Conservation (phyloP, 1,140 invertebrate species). For the Pseudoatta argentina region DNA sequence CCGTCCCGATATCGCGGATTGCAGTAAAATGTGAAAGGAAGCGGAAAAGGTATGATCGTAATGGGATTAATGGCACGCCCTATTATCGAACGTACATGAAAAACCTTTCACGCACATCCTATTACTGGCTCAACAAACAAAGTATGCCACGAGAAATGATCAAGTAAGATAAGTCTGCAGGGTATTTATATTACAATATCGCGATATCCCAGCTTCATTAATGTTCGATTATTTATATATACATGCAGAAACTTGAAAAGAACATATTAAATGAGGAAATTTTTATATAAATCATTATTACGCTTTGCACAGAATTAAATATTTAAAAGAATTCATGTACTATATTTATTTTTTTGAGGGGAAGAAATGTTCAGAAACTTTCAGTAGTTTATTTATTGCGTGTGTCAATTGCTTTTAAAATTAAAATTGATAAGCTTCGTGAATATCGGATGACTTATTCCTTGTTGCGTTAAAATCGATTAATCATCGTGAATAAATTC, state of each 20-base stretch:
- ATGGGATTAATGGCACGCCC: conserved; percentile 33
- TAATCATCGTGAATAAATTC: conserved; percentile 17
- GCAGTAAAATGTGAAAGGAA: background rate
- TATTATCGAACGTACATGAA: conserved; percentile 40
- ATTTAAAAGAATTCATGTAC: background rate
- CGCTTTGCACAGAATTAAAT: background rate
- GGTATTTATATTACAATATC: background rate
- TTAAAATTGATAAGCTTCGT: background rate
- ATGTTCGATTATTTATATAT: background rate
- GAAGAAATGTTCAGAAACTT: background rate
- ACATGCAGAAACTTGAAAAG: background rate
- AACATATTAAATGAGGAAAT: background rate
- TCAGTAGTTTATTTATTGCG: background rate
- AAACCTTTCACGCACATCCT: conserved; percentile 48
- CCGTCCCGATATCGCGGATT: conserved; percentile 37
- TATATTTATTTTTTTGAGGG: background rate
- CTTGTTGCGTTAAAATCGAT: conserved; percentile 4
- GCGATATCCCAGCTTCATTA: background rate
- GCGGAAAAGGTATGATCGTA: conserved; percentile 17
- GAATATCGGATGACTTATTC: background rate
- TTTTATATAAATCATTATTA: background rate
- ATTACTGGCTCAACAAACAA: background rate
- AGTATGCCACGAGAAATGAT: conserved; percentile 24
- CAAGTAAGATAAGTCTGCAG: background rate
- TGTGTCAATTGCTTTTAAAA: background rate